Base-by-base conservation (phyloP, 2,888 invertebrate genomes). In the Acanthoscelides obtectus region DNA sequence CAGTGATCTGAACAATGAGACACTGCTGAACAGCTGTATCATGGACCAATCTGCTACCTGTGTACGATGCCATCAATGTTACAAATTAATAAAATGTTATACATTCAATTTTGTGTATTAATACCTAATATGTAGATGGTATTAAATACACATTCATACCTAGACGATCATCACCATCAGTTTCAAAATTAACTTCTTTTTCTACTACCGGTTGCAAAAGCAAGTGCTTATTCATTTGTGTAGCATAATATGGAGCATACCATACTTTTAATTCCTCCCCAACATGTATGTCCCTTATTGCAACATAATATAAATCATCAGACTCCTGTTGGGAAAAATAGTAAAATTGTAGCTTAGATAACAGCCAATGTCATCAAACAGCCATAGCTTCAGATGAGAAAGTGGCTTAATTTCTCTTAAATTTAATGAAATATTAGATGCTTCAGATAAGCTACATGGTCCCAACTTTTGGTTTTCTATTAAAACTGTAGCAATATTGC, bases 191-290 rank as follows among this genome's bases (percentile, higher is more conserved):
- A 45, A 45, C 45, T 12, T 45, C 17, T 17, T 45, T 45, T 45
- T 45, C 45, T 1, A 45, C 45, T 12, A 45, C 45, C 17, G 45
- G 45, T 12, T 45, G 45, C 45, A 45, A 45, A 6, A 45, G 45
- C 17, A 45, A 45, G 45, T 45, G 45, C 45, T 45, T 45, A 45
- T 76, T 86, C 85, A 90, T 86, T 81, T 87, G 87, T 69, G 81
- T 81, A 0, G 88, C 89, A 81, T 89, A 90, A 79, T 87, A 85
- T 0, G 88, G 87, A 0, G 90, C 86, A 81, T 90, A 90, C 88
- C 90, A 90, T 17, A 90, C 89, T 73, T 84, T 84, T 6, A 90
- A 82, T 73, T 86, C 84, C 74, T 88, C 87, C 1, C 88, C 88
- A 5, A 79, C 76, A 0, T 77, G 65, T 65, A 90, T 86, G 68